Percentiles rank a stretch among this genome's conserved stretches.
phyloP scores from a whole-genome alignment of 1,140 invertebrate species.

The Cecropterus lyciades region DNA sequence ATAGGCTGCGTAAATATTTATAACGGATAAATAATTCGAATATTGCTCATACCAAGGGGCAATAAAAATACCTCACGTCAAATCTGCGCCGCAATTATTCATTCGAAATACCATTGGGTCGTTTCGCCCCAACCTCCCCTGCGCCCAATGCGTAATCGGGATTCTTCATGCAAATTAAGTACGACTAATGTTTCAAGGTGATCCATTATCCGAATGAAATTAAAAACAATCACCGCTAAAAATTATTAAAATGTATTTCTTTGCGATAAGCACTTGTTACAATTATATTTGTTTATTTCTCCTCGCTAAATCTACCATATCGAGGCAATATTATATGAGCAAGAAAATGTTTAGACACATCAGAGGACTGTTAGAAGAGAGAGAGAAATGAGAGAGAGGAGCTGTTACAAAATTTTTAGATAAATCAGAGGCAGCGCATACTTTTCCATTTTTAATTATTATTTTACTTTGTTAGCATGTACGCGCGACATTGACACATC shows the following conservation, averaged over 20 bases:
- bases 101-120: constrained; percentile 72
- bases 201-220: background rate
- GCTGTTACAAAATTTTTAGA: too few species aligned
- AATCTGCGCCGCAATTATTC: constrained; percentile 76
- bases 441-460: too few species aligned
- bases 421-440: too few species aligned
- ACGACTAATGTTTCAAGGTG: constrained; percentile 26
- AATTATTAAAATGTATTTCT: background rate
- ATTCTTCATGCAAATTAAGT: constrained; percentile 46
- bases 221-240: constrained; percentile 1
- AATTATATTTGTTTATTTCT: too few species aligned
- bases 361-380: too few species aligned
- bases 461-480: too few species aligned
- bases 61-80: constrained; percentile 79
- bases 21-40: constrained; percentile 56
- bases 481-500: too few species aligned
- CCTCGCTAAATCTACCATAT: too few species aligned
- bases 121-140: constrained; percentile 48
- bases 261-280: too few species aligned
- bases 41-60: constrained; percentile 58
- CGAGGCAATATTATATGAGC: too few species aligned
- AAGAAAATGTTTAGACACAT: too few species aligned
- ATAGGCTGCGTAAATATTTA: constrained; percentile 37
- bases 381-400: too few species aligned
- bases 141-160: constrained; percentile 31